Base-by-base conservation (phyloP, 1,140 invertebrate genomes). In the Scaptomyza montana region DNA sequence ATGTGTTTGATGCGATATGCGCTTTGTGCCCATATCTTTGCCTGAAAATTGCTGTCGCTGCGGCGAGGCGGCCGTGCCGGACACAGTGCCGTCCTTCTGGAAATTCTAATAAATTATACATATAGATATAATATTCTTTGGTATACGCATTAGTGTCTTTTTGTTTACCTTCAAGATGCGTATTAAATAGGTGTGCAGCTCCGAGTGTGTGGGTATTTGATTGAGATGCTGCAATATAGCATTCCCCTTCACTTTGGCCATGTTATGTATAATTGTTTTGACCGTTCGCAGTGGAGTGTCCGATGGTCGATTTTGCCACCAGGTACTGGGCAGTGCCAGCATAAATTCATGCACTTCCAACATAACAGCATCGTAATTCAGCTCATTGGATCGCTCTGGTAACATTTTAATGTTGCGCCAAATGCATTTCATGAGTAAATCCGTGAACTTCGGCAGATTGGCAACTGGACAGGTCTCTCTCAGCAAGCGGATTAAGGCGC, bases 191-290 rank as follows among this genome's bases (percentile, higher is more conserved):
- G 94, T 93, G 74, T 96, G 95, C 8, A 98, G 92, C 90, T 98
- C 97, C 0, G 97, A 97, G 80, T 97, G 94, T 71, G 96, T 95
- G 0, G 96, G 95, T 84, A 98, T 96, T 86, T 95, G 94, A 19
- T 94, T 95, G 33, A 97, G 93, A 89, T 98, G 96, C 86, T 94
- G 94, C 50, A 97, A 93, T 72, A 98, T 96, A 59, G 94, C 94
- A 43, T 94, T 94, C 1, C 96, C 96, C 90, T 96, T 96, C 53
- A 95, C 94, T 92, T 96, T 96, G 43, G 95, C 95, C 92, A 98
- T 94, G 47, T 97, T 95, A 91, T 98, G 97, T 57, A 98, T 93
- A 74, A 98, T 94, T 0, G 98, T 99, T 93, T 98, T 98, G 19
- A 98, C 95, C 39, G 98, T 98, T 77, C 97, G 78, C 43, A 97